Evolutionary conservation across 2,888 invertebrate species (phyloP).

Genomic region (Chloromyia formosa): DNA sequence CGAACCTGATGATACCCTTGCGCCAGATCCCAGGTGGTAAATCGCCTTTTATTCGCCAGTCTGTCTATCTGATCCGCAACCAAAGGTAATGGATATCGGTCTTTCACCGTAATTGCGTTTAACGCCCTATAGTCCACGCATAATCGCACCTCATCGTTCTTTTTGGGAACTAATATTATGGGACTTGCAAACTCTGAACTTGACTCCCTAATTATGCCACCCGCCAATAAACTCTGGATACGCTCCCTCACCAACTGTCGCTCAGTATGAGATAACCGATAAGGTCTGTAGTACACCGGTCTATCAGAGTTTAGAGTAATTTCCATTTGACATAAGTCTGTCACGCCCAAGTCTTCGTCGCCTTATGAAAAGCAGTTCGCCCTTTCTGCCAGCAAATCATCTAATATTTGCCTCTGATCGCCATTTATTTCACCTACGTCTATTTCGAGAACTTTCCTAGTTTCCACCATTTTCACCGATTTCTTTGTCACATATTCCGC

Average conservation of each 20-base stretch:
- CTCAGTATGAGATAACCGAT: neutral
- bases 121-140: slow-evolving; percentile 17
- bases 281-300: neutral
- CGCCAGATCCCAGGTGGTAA: slow-evolving; percentile 37
- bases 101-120: slow-evolving; percentile 9
- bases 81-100: slow-evolving; percentile 1
- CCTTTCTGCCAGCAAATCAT: no score
- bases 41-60: neutral
- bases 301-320: neutral
- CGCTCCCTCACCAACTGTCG: neutral
- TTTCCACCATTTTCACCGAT: no score
- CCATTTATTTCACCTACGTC: no score
- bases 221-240: neutral
- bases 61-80: slow-evolving; percentile 4
- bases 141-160: slow-evolving; percentile 8
- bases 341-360: no score
- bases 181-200: slow-evolving; percentile 23
- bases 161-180: slow-evolving; percentile 1
- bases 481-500: no score
- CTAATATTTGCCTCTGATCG: no score
- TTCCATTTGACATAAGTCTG: neutral
- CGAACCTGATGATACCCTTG: slow-evolving; percentile 42
- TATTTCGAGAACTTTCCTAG: no score
- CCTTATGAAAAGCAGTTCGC: no score
- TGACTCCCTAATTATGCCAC: slow-evolving; percentile 22